These are phyloP conservation scores for Miniopterus natalensis DNA, from an alignment of 2,113 vertebrate genomes.

Conservation along the genomic window DNA sequence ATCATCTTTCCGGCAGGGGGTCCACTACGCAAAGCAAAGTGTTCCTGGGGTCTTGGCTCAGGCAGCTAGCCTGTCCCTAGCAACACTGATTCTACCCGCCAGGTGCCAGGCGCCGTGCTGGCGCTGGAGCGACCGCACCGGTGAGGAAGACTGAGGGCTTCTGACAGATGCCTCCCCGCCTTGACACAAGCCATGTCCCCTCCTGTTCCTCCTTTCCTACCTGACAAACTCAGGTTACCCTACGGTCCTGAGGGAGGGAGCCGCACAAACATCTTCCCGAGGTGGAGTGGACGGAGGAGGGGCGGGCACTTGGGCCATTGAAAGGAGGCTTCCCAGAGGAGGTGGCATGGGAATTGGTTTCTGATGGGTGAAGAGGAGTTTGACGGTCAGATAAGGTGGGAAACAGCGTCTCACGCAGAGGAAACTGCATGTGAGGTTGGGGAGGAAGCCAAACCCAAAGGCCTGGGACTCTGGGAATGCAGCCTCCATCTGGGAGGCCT, in stretches of 20 bases:
- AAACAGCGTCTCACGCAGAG: not conserved
- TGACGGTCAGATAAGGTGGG: not conserved
- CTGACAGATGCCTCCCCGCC: rapidly evolving
- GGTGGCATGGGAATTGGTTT: not conserved
- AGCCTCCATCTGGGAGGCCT: not conserved
- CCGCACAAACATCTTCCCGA: rapidly evolving
- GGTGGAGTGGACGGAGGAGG: too few species aligned
- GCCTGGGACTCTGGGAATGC: not conserved
- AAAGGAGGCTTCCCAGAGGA: not conserved
- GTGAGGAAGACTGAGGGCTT: rapidly evolving
- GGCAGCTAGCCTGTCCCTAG: rapidly evolving
- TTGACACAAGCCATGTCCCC: rapidly evolving
- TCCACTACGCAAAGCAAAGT: not conserved
- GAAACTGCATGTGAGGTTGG: rapidly evolving
- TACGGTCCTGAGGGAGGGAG: not conserved
- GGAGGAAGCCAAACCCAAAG: not conserved
- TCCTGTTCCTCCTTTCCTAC: rapidly evolving
- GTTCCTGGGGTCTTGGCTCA: not conserved
- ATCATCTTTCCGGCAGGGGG: not conserved
- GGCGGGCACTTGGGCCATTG: rapidly evolving
- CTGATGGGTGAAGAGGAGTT: not conserved
- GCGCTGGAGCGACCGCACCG: rapidly evolving
- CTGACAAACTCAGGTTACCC: not conserved
- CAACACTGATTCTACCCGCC: rapidly evolving
- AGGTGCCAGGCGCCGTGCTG: rapidly evolving